Percentiles rank a stretch among this genome's conserved stretches.
Conservation (phyloP, 1,140 invertebrate species). For the Calephelis nemesis region DNA sequence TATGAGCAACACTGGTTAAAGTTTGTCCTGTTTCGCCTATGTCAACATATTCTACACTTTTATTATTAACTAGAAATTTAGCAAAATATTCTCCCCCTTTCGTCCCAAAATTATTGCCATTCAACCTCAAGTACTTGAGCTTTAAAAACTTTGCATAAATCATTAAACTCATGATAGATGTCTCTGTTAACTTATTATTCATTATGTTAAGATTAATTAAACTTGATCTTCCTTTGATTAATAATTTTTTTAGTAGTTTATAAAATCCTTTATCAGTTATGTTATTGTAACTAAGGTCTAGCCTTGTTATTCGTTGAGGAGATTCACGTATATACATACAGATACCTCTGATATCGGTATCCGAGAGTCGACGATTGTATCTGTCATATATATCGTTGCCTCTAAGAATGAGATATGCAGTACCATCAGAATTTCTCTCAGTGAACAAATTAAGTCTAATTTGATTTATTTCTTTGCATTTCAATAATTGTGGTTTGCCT, state of each 20-base stretch:
- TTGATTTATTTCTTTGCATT: constrained; percentile 49
- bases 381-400: constrained; percentile 57
- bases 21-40: constrained; percentile 79
- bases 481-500: constrained; percentile 38
- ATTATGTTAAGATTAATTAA: constrained; percentile 75
- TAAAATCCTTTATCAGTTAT: constrained; percentile 78
- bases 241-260: constrained; percentile 66
- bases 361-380: constrained; percentile 59
- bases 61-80: constrained; percentile 68
- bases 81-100: constrained; percentile 74
- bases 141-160: constrained; percentile 61
- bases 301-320: constrained; percentile 62
- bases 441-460: constrained; percentile 60
- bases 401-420: constrained; percentile 46
- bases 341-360: constrained; percentile 74
- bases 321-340: constrained; percentile 67
- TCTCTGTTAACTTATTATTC: constrained; percentile 74
- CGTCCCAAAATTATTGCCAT: constrained; percentile 78
- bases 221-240: constrained; percentile 58
- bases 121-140: constrained; percentile 74
- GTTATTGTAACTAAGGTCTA: constrained; percentile 80
- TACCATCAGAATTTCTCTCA: constrained; percentile 61
- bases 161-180: constrained; percentile 59
- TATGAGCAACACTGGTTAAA: constrained; percentile 72
- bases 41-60: constrained; percentile 73